Conservation (phyloP, 2,888 invertebrate species). For the Anticlea derivata region DNA sequence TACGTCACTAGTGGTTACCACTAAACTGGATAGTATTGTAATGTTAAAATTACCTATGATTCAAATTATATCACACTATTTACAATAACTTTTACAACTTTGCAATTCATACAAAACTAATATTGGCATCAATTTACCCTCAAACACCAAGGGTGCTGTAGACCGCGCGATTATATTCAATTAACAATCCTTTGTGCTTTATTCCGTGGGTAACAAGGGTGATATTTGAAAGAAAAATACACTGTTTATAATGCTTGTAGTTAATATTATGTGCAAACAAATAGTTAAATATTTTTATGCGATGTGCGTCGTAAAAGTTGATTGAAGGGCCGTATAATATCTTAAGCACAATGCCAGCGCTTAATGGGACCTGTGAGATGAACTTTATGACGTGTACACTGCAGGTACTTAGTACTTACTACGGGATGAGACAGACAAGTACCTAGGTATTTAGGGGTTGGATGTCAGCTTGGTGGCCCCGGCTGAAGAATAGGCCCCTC, state of each 20-base stretch:
- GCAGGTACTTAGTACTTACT: too few relatives aligned
- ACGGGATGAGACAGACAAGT: constrained; percentile 16
- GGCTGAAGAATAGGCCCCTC: too few relatives aligned
- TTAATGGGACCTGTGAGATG: constrained; percentile 55
- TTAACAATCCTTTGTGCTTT: constrained; percentile 28
- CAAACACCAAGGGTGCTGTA: constrained; percentile 32
- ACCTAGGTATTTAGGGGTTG: neutral
- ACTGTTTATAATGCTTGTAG: constrained; percentile 46
- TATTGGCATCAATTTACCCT: constrained; percentile 65
- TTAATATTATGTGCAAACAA: constrained; percentile 81
- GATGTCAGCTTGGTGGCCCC: too few relatives aligned
- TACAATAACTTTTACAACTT: constrained; percentile 43
- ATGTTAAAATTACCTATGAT: constrained; percentile 8
- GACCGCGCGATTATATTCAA: constrained; percentile 16
- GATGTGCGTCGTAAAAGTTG: constrained; percentile 77
- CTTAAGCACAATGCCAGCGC: constrained; percentile 51
- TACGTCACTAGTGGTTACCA: too few relatives aligned
- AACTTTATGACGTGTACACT: constrained; percentile 37
- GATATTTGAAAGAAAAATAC: constrained; percentile 35
- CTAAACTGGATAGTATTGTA: too few relatives aligned
- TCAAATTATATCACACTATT: constrained; percentile 22
- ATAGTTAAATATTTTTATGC: constrained; percentile 82
- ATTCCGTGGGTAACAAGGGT: constrained; percentile 36
- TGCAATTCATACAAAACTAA: constrained; percentile 52
- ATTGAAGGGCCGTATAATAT: constrained; percentile 74